phyloP scores from a whole-genome alignment of 2,797 vertebrate species.

The Peromyscus attwateri region DNA sequence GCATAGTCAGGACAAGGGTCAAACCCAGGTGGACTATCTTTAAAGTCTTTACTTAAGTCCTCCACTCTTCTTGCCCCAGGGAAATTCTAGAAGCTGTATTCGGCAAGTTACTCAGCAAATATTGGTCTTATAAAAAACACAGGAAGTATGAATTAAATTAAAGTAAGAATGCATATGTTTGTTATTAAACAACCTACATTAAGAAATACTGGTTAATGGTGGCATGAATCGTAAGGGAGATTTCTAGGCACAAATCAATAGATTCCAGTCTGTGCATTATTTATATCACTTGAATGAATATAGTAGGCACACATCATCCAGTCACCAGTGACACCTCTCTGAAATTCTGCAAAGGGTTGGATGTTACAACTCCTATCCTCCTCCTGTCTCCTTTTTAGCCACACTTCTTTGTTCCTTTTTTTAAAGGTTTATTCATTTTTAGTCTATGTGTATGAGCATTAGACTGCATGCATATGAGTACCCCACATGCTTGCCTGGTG shows the following conservation, averaged over 20 bases:
- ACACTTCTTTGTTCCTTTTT: neutral
- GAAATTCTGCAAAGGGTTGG: neutral
- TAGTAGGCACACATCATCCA: neutral
- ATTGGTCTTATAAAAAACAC: neutral
- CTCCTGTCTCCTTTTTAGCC: accelerated
- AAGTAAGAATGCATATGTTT: slow-evolving; percentile 16
- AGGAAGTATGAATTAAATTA: neutral
- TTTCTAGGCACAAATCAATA: neutral
- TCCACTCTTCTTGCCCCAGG: neutral
- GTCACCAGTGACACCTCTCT: neutral
- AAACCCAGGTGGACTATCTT: neutral
- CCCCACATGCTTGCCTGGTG: neutral
- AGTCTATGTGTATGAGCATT: neutral
- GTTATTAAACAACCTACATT: neutral
- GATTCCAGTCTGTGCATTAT: neutral
- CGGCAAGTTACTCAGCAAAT: neutral
- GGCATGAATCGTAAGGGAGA: neutral
- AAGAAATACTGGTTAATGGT: slow-evolving; percentile 10
- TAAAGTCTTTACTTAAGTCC: slow-evolving; percentile 15
- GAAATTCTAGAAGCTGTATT: neutral
- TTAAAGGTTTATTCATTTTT: neutral
- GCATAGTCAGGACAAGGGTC: neutral
- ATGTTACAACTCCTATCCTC: neutral
- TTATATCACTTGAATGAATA: neutral
- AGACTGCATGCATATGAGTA: neutral